Evolutionary conservation across 2,113 vertebrate species (phyloP).

Genomic region (Calyptommatus sinebrachiatus): DNA sequence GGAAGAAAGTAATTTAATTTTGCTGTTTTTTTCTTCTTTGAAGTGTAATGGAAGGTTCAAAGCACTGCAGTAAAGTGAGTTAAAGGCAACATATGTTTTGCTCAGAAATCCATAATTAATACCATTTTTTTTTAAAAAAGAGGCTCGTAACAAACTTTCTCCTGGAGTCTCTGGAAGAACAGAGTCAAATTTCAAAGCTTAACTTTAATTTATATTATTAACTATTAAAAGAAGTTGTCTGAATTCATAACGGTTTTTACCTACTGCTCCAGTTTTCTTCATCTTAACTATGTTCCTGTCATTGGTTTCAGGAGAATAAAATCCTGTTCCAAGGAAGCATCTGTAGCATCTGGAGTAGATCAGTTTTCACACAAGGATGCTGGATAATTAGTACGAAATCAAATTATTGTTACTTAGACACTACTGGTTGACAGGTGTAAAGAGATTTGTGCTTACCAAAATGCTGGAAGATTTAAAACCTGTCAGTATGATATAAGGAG

Average conservation of each 20-base stretch:
- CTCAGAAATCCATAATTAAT: conserved; percentile 39
- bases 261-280: conserved; percentile 18
- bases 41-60: conserved; percentile 51
- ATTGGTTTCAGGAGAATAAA: background rate
- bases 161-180: conserved; percentile 27
- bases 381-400: conserved; percentile 33
- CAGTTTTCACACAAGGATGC: conserved; percentile 23
- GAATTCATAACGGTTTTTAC: conserved; percentile 34
- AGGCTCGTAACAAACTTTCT: conserved; percentile 18
- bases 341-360: conserved; percentile 35
- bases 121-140: conserved; percentile 29
- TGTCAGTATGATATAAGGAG: background rate
- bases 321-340: conserved; percentile 14
- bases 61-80: conserved; percentile 44
- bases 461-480: conserved; percentile 17
- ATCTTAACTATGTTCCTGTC: conserved; percentile 9
- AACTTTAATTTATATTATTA: conserved; percentile 19
- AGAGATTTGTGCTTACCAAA: conserved; percentile 6
- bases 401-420: conserved; percentile 28
- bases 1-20: conserved; percentile 60
- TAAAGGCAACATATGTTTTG: conserved; percentile 41
- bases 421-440: conserved; percentile 7
- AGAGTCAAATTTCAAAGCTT: conserved; percentile 15
- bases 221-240: background rate
- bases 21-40: conserved; percentile 51